Conservation (phyloP, 2,888 invertebrate species). For the Thysanoteuthis rhombus region DNA sequence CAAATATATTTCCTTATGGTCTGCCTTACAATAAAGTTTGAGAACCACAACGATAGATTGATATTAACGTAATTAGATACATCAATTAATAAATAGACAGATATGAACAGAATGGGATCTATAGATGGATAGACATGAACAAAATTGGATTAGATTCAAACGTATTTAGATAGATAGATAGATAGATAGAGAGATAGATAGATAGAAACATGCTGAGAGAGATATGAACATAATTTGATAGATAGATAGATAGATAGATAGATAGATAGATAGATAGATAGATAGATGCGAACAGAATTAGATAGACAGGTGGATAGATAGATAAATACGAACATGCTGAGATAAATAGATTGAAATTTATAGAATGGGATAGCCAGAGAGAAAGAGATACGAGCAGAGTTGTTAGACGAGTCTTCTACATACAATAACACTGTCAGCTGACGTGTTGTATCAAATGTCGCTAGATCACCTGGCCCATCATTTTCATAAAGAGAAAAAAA, state of each 20-base stretch:
- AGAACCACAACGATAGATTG: no score
- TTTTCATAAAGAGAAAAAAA: not conserved
- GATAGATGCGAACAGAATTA: no score
- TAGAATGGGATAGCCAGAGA: no score
- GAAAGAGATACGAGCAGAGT: not conserved
- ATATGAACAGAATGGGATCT: no score
- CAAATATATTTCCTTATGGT: no score
- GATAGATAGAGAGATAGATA: not conserved
- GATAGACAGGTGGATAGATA: no score
- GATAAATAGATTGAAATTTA: no score
- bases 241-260: conserved; percentile 25
- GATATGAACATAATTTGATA: not conserved
- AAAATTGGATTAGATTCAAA: no score
- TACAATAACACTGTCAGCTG: not conserved
- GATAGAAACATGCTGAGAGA: not conserved
- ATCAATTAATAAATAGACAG: no score
- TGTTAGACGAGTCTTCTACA: not conserved
- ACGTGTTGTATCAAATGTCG: not conserved
- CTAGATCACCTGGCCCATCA: not conserved
- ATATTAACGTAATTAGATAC: no score
- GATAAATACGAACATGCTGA: no score
- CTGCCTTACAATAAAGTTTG: no score
- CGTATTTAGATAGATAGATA: not conserved
- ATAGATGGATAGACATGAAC: not conserved
- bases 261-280: conserved; percentile 19